Percentiles rank a stretch among this genome's conserved stretches.
phyloP scores from a whole-genome alignment of 2,797 vertebrate genomes.

The Cygnus olor region DNA sequence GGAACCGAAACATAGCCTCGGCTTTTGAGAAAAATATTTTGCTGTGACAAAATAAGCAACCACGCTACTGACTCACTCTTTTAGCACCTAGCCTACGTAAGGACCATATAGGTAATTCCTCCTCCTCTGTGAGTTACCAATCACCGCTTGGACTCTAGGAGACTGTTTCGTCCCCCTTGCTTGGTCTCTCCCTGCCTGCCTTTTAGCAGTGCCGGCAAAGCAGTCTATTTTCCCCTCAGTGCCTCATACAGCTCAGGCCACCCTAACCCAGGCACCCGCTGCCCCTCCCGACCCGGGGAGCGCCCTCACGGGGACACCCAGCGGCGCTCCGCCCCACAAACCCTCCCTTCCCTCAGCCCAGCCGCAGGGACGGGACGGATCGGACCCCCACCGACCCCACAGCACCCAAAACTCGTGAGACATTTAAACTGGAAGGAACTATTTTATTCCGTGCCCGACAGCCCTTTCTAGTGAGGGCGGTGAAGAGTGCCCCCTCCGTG shows the following conservation, averaged over 20 bases:
- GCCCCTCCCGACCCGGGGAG: no score
- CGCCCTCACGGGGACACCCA: no score
- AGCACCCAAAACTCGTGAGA: accelerated
- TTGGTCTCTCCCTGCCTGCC: not conserved
- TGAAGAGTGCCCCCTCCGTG: no score
- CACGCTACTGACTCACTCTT: not conserved
- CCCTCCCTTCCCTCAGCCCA: not conserved
- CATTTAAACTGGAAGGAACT: accelerated
- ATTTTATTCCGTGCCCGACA: accelerated
- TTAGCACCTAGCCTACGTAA: not conserved
- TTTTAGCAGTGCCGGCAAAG: no score
- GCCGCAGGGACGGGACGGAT: not conserved
- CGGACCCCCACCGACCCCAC: accelerated
- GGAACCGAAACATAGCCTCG: not conserved
- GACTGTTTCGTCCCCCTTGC: not conserved
- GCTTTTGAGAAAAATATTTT: not conserved
- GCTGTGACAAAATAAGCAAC: not conserved
- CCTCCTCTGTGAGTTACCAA: no score
- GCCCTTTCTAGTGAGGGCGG: accelerated
- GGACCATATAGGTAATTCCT: no score
- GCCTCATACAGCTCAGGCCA: no score
- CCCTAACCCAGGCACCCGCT: no score
- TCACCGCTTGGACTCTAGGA: not conserved
- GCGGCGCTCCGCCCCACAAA: no score
- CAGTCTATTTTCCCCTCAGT: no score